These are phyloP conservation scores for Nomada lathburiana DNA, from an alignment of 2,888 invertebrate genomes.

Conservation along the genomic window DNA sequence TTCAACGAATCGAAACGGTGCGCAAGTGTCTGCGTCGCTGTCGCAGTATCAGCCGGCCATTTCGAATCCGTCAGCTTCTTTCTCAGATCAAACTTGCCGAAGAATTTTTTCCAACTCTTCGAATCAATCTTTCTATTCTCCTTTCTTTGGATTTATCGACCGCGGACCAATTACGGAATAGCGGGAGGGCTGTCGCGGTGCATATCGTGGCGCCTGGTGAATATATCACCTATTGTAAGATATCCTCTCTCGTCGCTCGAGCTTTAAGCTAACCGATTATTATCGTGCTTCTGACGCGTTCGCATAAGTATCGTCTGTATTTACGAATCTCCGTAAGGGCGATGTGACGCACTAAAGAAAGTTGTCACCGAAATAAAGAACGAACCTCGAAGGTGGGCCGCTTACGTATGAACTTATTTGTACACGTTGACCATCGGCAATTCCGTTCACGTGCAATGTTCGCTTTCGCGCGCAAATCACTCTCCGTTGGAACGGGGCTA, in stretches of 20 bases:
- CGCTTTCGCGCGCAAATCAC: constrained; percentile 19
- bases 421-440: constrained; percentile 2
- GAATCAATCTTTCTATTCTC: background rate
- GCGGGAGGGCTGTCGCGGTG: constrained; percentile 37
- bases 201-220: constrained; percentile 29
- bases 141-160: constrained; percentile 5
- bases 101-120: too few species aligned
- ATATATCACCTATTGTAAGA: constrained; percentile 59
- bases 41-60: constrained; percentile 4
- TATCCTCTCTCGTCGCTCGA: constrained; percentile 66
- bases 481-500: constrained; percentile 11
- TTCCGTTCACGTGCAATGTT: constrained; percentile 33
- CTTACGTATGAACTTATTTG: background rate
- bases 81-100: background rate
- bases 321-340: constrained; percentile 35
- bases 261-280: constrained; percentile 70
- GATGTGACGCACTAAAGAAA: constrained; percentile 28
- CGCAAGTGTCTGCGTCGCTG: constrained; percentile 1
- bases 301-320: constrained; percentile 66
- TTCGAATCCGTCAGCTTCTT: background rate
- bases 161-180: background rate
- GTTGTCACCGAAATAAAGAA: constrained; percentile 9
- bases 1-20: constrained; percentile 14
- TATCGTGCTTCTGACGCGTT: constrained; percentile 73
- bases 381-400: background rate